Percentiles rank a stretch among this genome's conserved stretches.
phyloP scores from a whole-genome alignment of 2,888 invertebrate genomes.

The Caenorhabditis panamensis region DNA sequence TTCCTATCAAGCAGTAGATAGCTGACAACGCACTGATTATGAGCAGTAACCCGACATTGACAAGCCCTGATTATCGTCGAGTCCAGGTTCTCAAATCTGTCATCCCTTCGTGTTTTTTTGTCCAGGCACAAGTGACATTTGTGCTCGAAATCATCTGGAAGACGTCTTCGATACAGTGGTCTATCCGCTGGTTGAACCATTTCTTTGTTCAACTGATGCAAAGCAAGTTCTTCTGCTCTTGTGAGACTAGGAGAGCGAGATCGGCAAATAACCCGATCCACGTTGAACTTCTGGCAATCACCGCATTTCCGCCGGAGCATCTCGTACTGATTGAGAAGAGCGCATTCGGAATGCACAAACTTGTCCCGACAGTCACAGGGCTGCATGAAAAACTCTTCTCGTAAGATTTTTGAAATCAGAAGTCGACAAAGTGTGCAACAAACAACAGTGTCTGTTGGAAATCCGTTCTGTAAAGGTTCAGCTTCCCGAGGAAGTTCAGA shows the following conservation, averaged over 20 bases:
- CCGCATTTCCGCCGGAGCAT: constrained; percentile 11
- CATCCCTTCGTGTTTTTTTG: neutral
- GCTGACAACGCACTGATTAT: constrained; percentile 33
- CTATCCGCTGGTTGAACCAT: neutral
- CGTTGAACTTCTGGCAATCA: constrained; percentile 2
- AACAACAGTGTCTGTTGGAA: neutral
- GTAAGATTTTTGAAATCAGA: neutral
- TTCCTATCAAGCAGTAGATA: neutral
- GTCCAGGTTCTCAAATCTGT: constrained; percentile 9
- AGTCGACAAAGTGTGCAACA: constrained; percentile 28
- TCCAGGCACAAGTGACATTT: constrained; percentile 22
- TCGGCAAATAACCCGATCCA: neutral
- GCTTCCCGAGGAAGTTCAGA: neutral
- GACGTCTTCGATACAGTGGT: neutral
- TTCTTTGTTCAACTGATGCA: neutral
- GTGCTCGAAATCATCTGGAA: constrained; percentile 13
- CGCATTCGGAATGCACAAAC: constrained; percentile 32
- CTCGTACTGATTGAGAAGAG: constrained; percentile 9
- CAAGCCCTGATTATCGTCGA: constrained; percentile 14
- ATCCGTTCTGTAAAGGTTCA: constrained; percentile 3
- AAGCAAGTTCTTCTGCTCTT: neutral
- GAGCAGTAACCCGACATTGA: constrained; percentile 22
- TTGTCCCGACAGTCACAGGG: constrained; percentile 19
- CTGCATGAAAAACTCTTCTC: constrained; percentile 19
- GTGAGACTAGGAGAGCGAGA: neutral